phyloP scores from a whole-genome alignment of 2,888 invertebrate genomes.

The Nasonovia ribisnigri region DNA sequence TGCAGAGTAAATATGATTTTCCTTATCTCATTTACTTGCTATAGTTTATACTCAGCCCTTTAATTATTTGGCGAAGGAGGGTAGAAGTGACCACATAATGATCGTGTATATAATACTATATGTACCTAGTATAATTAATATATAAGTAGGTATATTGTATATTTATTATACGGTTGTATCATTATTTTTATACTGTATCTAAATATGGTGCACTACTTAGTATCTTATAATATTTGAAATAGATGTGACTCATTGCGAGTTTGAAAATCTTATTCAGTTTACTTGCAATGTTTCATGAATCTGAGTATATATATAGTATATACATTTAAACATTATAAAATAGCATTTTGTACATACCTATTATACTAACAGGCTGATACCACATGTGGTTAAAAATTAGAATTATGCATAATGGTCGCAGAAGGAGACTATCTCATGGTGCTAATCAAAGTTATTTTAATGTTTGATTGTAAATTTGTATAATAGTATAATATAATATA shows the following conservation, averaged over 20 bases:
- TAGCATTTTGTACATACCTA: not conserved
- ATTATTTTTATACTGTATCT: too few species aligned
- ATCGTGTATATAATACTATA: not conserved
- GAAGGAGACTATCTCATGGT: not conserved
- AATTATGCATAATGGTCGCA: not conserved
- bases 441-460: too few species aligned
- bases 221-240: not conserved
- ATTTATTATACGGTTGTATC: too few species aligned
- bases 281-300: not conserved
- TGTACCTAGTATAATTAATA: not conserved
- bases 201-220: too few species aligned
- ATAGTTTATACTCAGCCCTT: not conserved
- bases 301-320: too few species aligned
- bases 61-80: not conserved
- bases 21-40: not conserved
- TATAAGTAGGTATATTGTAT: not conserved
- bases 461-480: too few species aligned
- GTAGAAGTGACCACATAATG: not conserved
- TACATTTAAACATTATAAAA: not conserved
- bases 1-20: not conserved
- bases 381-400: not conserved
- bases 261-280: not conserved
- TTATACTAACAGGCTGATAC: not conserved
- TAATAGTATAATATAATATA: too few species aligned
- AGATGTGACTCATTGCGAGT: not conserved